Evolutionary conservation across 2,113 vertebrate genomes (phyloP), one percentile per base, ranked within the genome.

Genomic region (Oceanites oceanicus): DNA sequence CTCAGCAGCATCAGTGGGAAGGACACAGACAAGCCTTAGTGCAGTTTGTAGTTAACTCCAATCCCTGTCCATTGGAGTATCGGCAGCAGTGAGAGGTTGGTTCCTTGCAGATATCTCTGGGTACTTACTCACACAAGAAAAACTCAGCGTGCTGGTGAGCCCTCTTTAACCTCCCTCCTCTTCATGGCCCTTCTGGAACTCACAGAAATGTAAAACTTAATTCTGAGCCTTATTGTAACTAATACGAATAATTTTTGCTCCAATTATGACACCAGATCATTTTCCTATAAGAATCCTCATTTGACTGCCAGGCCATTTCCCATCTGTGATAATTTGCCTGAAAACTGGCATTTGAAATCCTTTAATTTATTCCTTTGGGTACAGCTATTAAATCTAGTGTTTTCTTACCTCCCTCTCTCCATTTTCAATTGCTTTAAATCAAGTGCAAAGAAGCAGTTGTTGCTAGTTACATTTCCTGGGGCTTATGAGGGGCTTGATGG

Each of bases 331-430:
- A 90, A 96, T 94, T 90, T 83, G 73, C 80, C 61, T 93, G 75
- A 80, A 96, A 94, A 94, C 7, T 78, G 88, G 72, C 78, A 77
- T 86, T 86, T 92, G 34, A 92, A 94, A 77, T 78, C 59, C 52
- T 93, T 90, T 10, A 79, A 93, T 96, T 79, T 93, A 83, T 92
- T 96, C 81, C 91, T 92, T 86, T 84, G 88, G 67, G 81, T 74
- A 93, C 63, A 66, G 81, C 67, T 78, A 89, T 91, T 95, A 89
- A 86, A 89, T 49, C 22, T 36, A 78, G 36, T 75, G 72, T 93
- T 91, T 94, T 79, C 68, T 77, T 72, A 84, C 75, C 26, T 81
- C 55, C 67, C 26, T 63, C 50, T 70, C 67, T 63, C 29, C 55
- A 50, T 42, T 62, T 76, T 34, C 72, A 81, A 4, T 74, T 72